Evolutionary conservation across 2,888 invertebrate genomes (phyloP).

Genomic region (Perdita meconis): DNA sequence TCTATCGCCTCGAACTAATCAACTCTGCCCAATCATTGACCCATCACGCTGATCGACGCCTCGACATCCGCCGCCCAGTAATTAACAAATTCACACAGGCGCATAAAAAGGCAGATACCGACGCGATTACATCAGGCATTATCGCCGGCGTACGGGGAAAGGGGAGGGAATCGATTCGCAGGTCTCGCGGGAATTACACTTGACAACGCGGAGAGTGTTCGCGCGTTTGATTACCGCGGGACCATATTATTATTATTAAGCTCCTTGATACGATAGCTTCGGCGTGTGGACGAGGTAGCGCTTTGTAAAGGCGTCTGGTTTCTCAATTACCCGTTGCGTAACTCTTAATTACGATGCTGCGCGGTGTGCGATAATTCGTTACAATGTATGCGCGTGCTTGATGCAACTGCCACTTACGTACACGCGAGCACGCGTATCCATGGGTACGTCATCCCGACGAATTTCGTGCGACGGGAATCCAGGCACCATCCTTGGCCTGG

Average conservation of each 20-base stretch:
- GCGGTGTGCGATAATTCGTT: conserved; percentile 63
- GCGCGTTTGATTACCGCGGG: conserved; percentile 55
- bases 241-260: conserved; percentile 65
- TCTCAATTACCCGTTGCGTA: conserved; percentile 70
- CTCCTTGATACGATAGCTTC: conserved; percentile 52
- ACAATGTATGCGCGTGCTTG: conserved; percentile 50
- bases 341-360: conserved; percentile 66
- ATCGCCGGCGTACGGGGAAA: background rate
- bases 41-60: background rate
- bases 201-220: conserved; percentile 13
- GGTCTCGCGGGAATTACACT: conserved; percentile 32
- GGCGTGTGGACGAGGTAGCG: conserved; percentile 56
- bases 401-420: conserved; percentile 47
- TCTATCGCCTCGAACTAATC: too few relatives aligned
- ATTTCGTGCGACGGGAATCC: conserved; percentile 34
- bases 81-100: conserved; percentile 39
- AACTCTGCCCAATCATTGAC: too few relatives aligned
- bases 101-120: too few relatives aligned
- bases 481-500: conserved; percentile 38
- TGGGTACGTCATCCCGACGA: conserved; percentile 24
- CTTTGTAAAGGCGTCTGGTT: conserved; percentile 54
- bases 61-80: background rate
- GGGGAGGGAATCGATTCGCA: conserved; percentile 15
- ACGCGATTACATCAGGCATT: background rate
- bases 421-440: conserved; percentile 23